Percentiles rank a stretch among this genome's conserved stretches.
Evolutionary conservation across 2,113 vertebrate genomes (phyloP).

Genomic region (Melanerpes aurifrons): DNA sequence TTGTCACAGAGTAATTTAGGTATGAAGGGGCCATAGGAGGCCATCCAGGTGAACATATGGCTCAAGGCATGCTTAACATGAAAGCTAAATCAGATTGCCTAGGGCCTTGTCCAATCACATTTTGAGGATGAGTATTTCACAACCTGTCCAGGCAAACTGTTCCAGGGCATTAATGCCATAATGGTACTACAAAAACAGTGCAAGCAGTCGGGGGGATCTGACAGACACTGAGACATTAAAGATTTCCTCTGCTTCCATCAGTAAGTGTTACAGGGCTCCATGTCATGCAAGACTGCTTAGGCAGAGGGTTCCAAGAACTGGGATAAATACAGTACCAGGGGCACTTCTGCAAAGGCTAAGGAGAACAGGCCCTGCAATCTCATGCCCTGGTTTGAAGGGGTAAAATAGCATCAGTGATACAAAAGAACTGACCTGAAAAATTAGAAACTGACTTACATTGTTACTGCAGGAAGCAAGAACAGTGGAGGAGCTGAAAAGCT

Average conservation of each 20-base stretch:
- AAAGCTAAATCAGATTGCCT: conserved; percentile 6
- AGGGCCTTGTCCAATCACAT: neutral
- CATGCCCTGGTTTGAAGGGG: neutral
- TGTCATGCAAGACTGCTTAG: neutral
- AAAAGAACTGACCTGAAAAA: neutral
- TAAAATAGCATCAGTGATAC: neutral
- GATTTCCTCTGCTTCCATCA: neutral
- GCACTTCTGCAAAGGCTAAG: neutral
- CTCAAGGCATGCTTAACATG: neutral
- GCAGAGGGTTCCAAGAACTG: neutral
- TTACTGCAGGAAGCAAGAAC: neutral
- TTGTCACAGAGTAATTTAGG: neutral
- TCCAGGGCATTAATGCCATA: neutral
- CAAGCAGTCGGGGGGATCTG: neutral
- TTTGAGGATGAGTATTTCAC: conserved; percentile 5
- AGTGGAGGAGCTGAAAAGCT: neutral
- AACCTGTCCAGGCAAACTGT: neutral
- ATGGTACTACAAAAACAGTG: neutral
- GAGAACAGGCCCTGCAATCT: neutral
- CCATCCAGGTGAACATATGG: neutral
- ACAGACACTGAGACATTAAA: neutral
- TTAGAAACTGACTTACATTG: neutral
- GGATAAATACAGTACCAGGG: neutral
- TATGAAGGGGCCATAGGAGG: neutral
- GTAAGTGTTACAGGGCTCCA: neutral